These are phyloP conservation scores for Drosophila bunnanda DNA, from an alignment of 2,888 invertebrate species.

Conservation along the genomic window DNA sequence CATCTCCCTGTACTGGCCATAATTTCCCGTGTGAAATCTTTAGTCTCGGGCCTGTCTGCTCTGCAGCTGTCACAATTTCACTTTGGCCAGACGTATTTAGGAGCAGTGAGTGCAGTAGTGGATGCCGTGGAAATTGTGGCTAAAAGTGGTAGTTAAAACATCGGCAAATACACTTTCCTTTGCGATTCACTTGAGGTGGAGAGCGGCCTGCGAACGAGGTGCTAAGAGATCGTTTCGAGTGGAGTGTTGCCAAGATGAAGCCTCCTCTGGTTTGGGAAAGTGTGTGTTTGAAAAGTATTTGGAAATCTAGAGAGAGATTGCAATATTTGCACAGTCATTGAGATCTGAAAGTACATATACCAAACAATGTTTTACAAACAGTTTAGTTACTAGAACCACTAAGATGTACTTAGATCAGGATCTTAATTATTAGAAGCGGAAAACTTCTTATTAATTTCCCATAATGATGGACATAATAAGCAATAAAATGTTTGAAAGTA, in stretches of 20 bases:
- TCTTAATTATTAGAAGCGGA: neutral
- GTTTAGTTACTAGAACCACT: neutral
- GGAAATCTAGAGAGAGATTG: neutral
- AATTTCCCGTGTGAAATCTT: conserved; percentile 9
- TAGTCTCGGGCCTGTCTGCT: conserved; percentile 50
- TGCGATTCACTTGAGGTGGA: conserved; percentile 20
- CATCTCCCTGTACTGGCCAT: neutral
- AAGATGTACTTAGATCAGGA: neutral
- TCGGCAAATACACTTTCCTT: conserved; percentile 59
- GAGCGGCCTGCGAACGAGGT: conserved; percentile 30
- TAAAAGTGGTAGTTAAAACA: conserved; percentile 47
- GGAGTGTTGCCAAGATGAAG: conserved; percentile 5
- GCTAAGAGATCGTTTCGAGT: conserved; percentile 34
- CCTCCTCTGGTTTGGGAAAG: conserved; percentile 8
- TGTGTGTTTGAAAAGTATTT: conserved; percentile 7
- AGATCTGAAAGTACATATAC: neutral
- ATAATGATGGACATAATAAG: neutral
- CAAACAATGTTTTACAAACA: neutral
- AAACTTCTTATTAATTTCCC: neutral
- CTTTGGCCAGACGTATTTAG: conserved; percentile 54
- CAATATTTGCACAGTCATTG: neutral
- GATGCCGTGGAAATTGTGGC: conserved; percentile 12
- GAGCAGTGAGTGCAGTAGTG: conserved; percentile 15
- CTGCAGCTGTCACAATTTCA: conserved; percentile 67
- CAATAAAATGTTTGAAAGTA: neutral